Evolutionary conservation across 2,113 vertebrate species (phyloP).

Genomic region (Anhinga rufa): DNA sequence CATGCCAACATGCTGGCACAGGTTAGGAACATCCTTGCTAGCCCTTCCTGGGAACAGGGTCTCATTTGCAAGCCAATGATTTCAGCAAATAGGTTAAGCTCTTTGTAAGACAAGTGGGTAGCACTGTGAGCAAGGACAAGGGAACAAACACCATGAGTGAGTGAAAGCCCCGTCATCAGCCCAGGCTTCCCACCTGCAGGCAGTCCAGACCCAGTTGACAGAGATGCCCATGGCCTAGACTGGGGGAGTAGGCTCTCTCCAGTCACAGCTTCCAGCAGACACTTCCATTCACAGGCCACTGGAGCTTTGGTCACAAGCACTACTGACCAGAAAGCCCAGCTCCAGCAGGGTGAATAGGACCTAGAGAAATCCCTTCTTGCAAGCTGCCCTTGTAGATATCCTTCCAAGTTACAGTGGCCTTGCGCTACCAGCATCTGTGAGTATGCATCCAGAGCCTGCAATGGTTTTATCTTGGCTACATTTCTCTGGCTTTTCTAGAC

Average conservation of each 20-base stretch:
- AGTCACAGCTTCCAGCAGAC: not conserved
- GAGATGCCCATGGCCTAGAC: not conserved
- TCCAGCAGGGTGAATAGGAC: not conserved
- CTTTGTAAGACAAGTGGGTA: not conserved
- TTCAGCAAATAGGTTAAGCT: not conserved
- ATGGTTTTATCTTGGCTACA: fast-evolving
- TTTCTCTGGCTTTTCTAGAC: not conserved
- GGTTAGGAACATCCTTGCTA: not conserved
- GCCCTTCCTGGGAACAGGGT: not conserved
- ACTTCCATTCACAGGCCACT: fast-evolving
- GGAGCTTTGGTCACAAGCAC: not conserved
- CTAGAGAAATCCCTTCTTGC: not conserved
- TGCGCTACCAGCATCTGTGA: not conserved
- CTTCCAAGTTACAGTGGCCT: not conserved
- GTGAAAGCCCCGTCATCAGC: not conserved
- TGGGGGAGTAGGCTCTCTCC: not conserved
- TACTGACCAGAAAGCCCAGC: not conserved
- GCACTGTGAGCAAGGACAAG: not conserved
- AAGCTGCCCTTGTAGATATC: not conserved
- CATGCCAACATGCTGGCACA: not conserved
- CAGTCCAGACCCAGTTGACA: not conserved
- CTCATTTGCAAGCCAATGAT: not conserved
- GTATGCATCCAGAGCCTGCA: not conserved
- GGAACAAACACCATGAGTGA: not conserved
- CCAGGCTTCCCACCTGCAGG: not conserved